phyloP scores from a whole-genome alignment of 2,113 vertebrate species.

The Catagonus wagneri region DNA sequence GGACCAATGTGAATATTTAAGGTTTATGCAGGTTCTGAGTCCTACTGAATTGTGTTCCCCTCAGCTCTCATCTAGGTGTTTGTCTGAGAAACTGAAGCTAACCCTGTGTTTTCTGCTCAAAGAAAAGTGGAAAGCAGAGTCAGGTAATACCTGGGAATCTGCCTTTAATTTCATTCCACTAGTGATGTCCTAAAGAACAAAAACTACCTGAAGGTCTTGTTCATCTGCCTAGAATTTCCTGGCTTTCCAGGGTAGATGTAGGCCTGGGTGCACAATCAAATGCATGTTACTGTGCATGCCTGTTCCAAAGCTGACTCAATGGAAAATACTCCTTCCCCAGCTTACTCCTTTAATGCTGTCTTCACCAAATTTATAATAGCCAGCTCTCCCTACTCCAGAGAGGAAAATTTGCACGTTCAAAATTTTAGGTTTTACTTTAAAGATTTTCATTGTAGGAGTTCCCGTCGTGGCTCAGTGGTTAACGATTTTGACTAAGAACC shows the following conservation, averaged over 20 bases:
- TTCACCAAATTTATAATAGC: neutral
- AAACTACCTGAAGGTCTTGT: neutral
- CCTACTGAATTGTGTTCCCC: rapidly evolving
- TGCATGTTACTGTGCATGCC: neutral
- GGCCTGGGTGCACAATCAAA: neutral
- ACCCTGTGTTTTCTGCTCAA: neutral
- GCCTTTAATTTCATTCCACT: neutral
- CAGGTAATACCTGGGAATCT: neutral
- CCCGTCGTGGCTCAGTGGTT: too few relatives aligned
- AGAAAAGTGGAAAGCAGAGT: neutral
- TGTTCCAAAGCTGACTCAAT: neutral
- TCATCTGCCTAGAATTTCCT: neutral
- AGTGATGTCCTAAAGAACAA: neutral
- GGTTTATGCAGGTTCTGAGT: neutral
- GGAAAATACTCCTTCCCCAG: neutral
- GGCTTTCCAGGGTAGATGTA: rapidly evolving
- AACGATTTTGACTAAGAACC: too few relatives aligned
- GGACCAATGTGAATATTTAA: neutral
- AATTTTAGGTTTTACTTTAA: neutral
- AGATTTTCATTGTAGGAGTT: too few relatives aligned
- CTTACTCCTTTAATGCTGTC: neutral
- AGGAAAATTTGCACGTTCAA: neutral
- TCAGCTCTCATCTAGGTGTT: neutral
- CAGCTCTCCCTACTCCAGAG: neutral
- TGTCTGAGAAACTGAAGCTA: neutral